Evolutionary conservation across 2,113 vertebrate species (phyloP).

Genomic region (Ciconia maguari): DNA sequence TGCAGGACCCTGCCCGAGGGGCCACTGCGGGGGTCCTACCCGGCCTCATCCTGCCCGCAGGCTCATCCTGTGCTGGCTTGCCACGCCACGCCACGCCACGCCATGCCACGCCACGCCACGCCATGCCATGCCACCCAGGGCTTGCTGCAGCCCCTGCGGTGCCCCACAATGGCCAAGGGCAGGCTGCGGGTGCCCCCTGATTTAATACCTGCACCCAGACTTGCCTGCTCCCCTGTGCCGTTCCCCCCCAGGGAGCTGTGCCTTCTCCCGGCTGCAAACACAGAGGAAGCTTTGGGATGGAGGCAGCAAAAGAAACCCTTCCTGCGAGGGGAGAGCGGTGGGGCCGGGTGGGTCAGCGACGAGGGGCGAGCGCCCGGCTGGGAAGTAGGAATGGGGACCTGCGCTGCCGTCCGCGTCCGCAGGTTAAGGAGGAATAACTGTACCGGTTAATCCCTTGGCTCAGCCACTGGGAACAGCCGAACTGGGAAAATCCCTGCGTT

Average conservation of each 20-base stretch:
- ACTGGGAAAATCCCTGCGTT: not conserved
- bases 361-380: not conserved
- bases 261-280: not conserved
- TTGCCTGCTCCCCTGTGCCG: not conserved
- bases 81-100: not conserved
- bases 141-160: not conserved
- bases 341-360: not conserved
- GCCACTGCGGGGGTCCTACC: not conserved
- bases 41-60: accelerated
- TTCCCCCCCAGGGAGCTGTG: accelerated
- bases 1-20: not conserved
- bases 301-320: not conserved
- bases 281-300: not conserved
- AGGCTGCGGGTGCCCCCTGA: accelerated
- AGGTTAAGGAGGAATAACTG: not conserved
- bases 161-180: accelerated
- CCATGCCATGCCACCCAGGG: not conserved
- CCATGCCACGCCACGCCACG: not conserved
- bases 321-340: not conserved
- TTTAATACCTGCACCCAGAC: not conserved
- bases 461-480: not conserved
- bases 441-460: not conserved
- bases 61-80: not conserved
- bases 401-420: not conserved
- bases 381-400: not conserved